A percentile compares a stretch with the other conserved stretches of the same genome.
Evolutionary conservation across 2,797 vertebrate species (phyloP).

Genomic region (Dendrocincla tyrannina): DNA sequence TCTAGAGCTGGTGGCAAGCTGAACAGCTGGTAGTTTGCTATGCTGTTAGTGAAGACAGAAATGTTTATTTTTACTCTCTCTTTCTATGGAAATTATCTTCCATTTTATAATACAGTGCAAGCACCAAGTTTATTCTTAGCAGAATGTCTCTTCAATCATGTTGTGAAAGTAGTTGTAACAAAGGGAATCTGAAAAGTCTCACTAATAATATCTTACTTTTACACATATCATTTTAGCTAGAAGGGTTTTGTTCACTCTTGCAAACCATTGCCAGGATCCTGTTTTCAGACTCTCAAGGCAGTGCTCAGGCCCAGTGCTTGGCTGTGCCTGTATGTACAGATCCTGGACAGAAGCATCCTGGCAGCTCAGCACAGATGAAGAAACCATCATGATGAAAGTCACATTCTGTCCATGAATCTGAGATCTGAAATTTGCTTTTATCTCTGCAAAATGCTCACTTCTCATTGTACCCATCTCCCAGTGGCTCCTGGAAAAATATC

Average conservation of each 20-base stretch:
- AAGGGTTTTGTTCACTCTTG: background rate
- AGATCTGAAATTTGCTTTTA: background rate
- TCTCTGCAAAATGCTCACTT: background rate
- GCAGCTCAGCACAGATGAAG: background rate
- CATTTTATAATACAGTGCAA: slow-evolving; percentile 25
- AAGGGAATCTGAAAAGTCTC: slow-evolving; percentile 39
- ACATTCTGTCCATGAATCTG: background rate
- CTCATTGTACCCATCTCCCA: background rate
- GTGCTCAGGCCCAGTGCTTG: background rate
- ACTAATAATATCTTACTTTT: background rate
- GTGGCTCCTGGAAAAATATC: background rate
- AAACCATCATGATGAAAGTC: background rate
- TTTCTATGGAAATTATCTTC: slow-evolving; percentile 44
- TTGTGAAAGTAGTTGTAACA: slow-evolving; percentile 19
- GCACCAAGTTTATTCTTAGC: slow-evolving; percentile 65
- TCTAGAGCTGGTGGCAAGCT: slow-evolving; percentile 19
- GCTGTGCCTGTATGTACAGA: background rate
- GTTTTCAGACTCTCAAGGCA: background rate
- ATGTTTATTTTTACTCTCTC: slow-evolving; percentile 13
- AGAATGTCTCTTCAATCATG: slow-evolving; percentile 19
- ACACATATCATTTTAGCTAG: background rate
- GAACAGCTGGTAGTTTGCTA: slow-evolving; percentile 35
- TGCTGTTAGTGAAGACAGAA: background rate
- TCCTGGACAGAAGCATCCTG: background rate
- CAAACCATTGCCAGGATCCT: background rate